A percentile compares a stretch with the other conserved stretches of the same genome.
Conservation (phyloP, 2,888 invertebrate genomes). For the Rapana venosa region DNA sequence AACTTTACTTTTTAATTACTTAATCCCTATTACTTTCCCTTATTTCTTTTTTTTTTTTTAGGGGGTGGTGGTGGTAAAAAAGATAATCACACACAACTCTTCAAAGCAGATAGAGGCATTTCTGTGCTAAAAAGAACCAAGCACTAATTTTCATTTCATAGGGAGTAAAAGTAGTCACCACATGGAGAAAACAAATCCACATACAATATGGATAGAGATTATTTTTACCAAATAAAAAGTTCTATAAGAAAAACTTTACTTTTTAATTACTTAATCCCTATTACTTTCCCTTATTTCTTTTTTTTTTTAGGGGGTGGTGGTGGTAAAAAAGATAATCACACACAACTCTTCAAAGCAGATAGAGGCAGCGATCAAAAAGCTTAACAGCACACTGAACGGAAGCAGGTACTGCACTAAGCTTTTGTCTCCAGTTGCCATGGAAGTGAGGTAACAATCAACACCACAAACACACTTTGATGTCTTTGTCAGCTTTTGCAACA, state of each 20-base stretch:
- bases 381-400: neutral
- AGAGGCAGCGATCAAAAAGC: neutral
- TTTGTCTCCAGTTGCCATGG: slow-evolving; percentile 24
- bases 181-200: too few relatives aligned
- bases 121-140: too few relatives aligned
- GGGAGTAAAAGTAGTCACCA: too few relatives aligned
- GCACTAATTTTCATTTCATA: too few relatives aligned
- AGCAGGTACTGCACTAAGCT: neutral
- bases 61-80: too few relatives aligned
- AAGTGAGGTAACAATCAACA: neutral
- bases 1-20: neutral
- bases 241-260: neutral
- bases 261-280: neutral
- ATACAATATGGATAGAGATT: too few relatives aligned
- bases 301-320: too few relatives aligned
- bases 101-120: too few relatives aligned
- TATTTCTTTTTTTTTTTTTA: neutral
- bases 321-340: too few relatives aligned
- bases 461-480: neutral
- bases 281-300: neutral
- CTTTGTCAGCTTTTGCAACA: neutral
- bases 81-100: too few relatives aligned
- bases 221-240: too few relatives aligned
- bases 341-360: neutral
- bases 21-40: neutral